Conservation (phyloP, 1,140 invertebrate species). For the Meteorus sp. region DNA sequence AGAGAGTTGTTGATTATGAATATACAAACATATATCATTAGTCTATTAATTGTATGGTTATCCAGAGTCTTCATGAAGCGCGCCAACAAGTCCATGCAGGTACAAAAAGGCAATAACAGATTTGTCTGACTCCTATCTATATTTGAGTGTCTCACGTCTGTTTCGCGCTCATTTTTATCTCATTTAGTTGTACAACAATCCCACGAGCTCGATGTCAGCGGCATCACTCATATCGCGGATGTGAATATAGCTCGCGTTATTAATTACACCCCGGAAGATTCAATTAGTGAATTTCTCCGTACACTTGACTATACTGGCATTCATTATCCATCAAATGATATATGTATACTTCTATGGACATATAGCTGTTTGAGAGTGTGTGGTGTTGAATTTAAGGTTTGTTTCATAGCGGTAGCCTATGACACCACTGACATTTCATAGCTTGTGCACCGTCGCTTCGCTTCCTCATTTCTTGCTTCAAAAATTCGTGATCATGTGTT, state of each 20-base stretch:
- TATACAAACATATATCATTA: slow-evolving; percentile 3
- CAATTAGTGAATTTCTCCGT: slow-evolving; percentile 58
- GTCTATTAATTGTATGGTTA: slow-evolving; percentile 7
- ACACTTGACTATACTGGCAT: slow-evolving; percentile 54
- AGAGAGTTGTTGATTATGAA: not conserved
- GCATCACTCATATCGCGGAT: not conserved
- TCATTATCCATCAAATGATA: slow-evolving; percentile 58
- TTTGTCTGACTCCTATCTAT: no score
- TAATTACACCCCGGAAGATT: slow-evolving; percentile 57
- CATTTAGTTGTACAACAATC: no score
- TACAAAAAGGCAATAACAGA: no score
- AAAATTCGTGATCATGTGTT: not conserved
- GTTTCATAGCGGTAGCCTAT: not conserved
- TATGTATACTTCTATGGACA: slow-evolving; percentile 25
- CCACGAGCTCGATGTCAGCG: not conserved
- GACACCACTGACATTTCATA: not conserved
- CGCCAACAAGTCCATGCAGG: no score
- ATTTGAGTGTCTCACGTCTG: no score
- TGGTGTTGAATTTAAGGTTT: no score
- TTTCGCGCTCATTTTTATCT: no score
- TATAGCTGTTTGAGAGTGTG: not conserved
- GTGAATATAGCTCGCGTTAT: slow-evolving; percentile 49
- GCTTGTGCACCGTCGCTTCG: not conserved
- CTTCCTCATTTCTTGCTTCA: not conserved
- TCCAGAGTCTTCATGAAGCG: no score